Evolutionary conservation across 2,113 vertebrate genomes (phyloP).

Genomic region (Laticauda laticaudata): DNA sequence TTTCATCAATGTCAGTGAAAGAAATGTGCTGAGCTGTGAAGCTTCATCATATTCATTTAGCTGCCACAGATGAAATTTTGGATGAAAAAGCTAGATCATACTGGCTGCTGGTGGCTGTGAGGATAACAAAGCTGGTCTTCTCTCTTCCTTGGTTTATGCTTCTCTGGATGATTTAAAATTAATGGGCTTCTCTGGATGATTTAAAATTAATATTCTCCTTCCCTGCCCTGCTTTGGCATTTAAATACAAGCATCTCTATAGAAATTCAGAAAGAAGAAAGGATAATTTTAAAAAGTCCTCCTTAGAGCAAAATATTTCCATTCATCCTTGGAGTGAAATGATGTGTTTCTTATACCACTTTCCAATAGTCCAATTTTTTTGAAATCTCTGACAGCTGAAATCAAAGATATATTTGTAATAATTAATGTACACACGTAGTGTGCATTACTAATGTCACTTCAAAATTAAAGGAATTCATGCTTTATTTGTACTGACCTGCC

Average conservation of each 20-base stretch:
- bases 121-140: conserved; percentile 50
- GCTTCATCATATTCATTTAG: conserved; percentile 28
- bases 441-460: neutral
- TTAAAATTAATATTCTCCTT: conserved; percentile 39
- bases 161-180: conserved; percentile 41
- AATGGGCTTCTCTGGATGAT: conserved; percentile 44
- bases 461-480: neutral
- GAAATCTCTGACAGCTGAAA: neutral
- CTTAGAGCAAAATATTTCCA: neutral
- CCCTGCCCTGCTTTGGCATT: conserved; percentile 53
- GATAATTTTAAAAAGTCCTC: neutral
- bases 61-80: conserved; percentile 28
- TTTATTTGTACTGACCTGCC: neutral
- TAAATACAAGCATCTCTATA: conserved; percentile 35
- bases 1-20: neutral
- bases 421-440: neutral
- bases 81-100: conserved; percentile 31
- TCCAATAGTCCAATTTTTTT: neutral
- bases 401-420: conserved; percentile 14
- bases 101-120: conserved; percentile 47
- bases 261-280: conserved; percentile 26
- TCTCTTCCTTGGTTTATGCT: conserved; percentile 48
- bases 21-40: conserved; percentile 44
- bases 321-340: conserved; percentile 1
- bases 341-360: neutral